These are phyloP conservation scores for Notodonta ziczac DNA, from an alignment of 2,888 invertebrate genomes.

Conservation along the genomic window DNA sequence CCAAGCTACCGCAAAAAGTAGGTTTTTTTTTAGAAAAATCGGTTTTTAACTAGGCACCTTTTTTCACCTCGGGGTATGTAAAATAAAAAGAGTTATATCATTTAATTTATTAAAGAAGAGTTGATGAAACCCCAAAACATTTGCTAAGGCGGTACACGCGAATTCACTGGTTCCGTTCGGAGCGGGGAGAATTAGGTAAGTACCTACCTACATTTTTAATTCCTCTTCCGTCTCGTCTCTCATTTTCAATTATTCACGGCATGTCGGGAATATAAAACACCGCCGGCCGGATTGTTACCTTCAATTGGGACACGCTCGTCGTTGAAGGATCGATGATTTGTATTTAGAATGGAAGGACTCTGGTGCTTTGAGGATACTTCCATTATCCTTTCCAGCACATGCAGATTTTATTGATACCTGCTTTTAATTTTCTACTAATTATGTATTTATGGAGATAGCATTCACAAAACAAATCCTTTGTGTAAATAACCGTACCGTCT, in stretches of 20 bases:
- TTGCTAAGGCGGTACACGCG: neutral
- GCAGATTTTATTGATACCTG: too few relatives aligned
- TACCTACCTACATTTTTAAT: neutral
- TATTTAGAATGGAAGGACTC: neutral
- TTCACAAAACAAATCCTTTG: too few relatives aligned
- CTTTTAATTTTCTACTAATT: too few relatives aligned
- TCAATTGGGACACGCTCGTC: neutral
- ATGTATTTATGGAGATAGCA: too few relatives aligned
- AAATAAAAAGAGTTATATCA: neutral
- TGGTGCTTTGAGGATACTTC: too few relatives aligned
- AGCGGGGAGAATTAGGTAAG: neutral
- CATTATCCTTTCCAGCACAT: too few relatives aligned
- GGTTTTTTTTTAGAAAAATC: too few relatives aligned
- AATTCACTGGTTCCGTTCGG: conserved; percentile 1
- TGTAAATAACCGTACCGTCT: too few relatives aligned
- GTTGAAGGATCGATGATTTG: neutral
- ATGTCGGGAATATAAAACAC: conserved; percentile 4
- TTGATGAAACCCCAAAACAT: neutral
- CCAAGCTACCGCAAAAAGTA: too few relatives aligned
- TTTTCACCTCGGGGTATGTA: too few relatives aligned
- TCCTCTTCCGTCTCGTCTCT: conserved; percentile 4
- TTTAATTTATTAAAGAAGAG: neutral
- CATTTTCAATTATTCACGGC: conserved; percentile 7
- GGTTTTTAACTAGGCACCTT: too few relatives aligned
- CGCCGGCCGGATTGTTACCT: neutral